Evolutionary conservation across 2,113 vertebrate genomes (phyloP).

Genomic region (Hypanus sabinus): DNA sequence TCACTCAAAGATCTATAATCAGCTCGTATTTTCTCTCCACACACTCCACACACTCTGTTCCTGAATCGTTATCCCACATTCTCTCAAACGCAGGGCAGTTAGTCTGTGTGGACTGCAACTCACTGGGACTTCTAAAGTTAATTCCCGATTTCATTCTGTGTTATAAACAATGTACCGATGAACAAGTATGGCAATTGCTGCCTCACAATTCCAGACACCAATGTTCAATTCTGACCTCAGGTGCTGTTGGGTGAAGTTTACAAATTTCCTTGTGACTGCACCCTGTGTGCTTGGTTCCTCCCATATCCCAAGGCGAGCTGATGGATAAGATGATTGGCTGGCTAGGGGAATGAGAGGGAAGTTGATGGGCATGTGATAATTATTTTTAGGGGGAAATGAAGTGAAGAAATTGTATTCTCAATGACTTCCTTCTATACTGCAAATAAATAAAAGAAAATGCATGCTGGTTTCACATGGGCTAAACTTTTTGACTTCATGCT

Average conservation of each 20-base stretch:
- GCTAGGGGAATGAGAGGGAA: too few species aligned
- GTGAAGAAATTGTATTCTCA: too few species aligned
- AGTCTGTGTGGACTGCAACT: not conserved
- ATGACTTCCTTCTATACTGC: not conserved
- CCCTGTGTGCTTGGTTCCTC: too few species aligned
- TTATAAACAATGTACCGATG: not conserved
- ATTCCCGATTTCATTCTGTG: not conserved
- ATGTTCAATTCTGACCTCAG: too few species aligned
- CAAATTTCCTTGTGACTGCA: too few species aligned
- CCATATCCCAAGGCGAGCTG: too few species aligned
- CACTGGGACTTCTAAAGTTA: not conserved
- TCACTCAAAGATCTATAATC: not conserved
- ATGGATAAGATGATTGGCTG: too few species aligned
- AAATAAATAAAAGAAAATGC: too few species aligned
- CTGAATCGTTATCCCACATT: not conserved
- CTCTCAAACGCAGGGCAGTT: not conserved
- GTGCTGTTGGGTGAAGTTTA: too few species aligned
- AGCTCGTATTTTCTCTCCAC: not conserved
- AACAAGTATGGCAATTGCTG: not conserved
- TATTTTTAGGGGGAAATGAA: too few species aligned
- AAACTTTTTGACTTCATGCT: not conserved
- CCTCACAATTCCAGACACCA: too few species aligned
- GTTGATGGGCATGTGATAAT: too few species aligned
- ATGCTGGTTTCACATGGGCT: not conserved
- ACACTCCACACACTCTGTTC: not conserved